Evolutionary conservation across 2,113 vertebrate species (phyloP).

Genomic region (Glaucidium brasilianum): DNA sequence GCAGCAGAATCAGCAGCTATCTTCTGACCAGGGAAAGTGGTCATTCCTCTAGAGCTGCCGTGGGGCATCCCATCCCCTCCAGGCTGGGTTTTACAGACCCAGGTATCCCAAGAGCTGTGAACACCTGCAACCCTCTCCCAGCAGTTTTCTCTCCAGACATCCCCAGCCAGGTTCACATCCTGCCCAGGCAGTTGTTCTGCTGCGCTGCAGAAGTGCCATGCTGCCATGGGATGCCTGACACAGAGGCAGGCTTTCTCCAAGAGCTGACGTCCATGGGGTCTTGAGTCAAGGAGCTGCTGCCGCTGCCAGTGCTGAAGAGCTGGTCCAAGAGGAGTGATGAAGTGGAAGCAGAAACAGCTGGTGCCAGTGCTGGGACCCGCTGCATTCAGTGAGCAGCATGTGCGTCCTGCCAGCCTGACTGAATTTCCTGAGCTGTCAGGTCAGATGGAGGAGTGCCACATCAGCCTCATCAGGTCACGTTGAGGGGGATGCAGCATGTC

Average conservation of each 20-base stretch:
- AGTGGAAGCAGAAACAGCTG: slow-evolving; percentile 35
- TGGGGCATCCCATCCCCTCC: not conserved
- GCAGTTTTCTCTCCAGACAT: not conserved
- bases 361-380: accelerated
- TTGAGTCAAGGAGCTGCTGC: not conserved
- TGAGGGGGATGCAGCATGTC: accelerated
- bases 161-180: not conserved
- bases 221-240: accelerated
- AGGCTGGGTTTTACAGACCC: not conserved
- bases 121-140: not conserved
- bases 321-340: not conserved
- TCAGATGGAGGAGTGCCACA: accelerated
- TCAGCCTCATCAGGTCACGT: not conserved
- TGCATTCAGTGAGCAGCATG: accelerated
- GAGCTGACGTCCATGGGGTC: not conserved
- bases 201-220: not conserved
- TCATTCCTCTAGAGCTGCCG: accelerated
- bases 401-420: not conserved
- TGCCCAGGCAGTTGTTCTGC: not conserved
- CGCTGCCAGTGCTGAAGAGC: not conserved
- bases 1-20: not conserved
- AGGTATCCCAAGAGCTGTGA: not conserved
- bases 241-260: not conserved
- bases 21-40: not conserved
- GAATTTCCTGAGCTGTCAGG: not conserved